A percentile compares a stretch with the other conserved stretches of the same genome.
Evolutionary conservation across 2,113 vertebrate species (phyloP).

Genomic region (Lanius ludovicianus): DNA sequence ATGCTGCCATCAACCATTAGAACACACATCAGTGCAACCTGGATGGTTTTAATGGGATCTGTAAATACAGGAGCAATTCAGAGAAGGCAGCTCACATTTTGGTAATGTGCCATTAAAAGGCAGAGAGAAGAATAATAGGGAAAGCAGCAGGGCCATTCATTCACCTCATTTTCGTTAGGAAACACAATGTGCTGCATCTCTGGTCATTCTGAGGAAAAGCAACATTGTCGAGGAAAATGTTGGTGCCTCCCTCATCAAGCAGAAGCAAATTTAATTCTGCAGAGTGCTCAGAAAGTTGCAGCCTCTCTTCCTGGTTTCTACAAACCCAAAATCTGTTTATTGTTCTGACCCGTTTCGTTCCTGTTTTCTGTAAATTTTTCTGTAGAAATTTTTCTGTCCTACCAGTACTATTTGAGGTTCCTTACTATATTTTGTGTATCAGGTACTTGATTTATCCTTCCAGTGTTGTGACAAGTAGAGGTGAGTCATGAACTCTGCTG

Average conservation of each 20-base stretch:
- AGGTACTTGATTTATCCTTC: not conserved
- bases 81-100: not conserved
- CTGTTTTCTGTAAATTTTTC: not conserved
- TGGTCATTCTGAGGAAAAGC: not conserved
- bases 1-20: not conserved
- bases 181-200: not conserved
- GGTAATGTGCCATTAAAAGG: not conserved
- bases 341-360: not conserved
- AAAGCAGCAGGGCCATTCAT: not conserved
- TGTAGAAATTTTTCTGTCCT: not conserved
- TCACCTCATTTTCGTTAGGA: constrained; percentile 25
- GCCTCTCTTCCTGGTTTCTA: not conserved
- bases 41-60: constrained; percentile 56
- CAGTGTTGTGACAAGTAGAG: not conserved
- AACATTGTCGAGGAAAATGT: not conserved
- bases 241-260: not conserved
- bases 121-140: constrained; percentile 21
- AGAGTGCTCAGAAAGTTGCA: not conserved
- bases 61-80: constrained; percentile 31
- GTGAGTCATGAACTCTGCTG: not conserved
- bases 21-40: constrained; percentile 52
- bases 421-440: not conserved
- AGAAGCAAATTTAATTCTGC: not conserved
- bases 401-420: not conserved
- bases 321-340: not conserved